Evolutionary conservation across 2,113 vertebrate genomes (phyloP).

Genomic region (Trogon surrucura): DNA sequence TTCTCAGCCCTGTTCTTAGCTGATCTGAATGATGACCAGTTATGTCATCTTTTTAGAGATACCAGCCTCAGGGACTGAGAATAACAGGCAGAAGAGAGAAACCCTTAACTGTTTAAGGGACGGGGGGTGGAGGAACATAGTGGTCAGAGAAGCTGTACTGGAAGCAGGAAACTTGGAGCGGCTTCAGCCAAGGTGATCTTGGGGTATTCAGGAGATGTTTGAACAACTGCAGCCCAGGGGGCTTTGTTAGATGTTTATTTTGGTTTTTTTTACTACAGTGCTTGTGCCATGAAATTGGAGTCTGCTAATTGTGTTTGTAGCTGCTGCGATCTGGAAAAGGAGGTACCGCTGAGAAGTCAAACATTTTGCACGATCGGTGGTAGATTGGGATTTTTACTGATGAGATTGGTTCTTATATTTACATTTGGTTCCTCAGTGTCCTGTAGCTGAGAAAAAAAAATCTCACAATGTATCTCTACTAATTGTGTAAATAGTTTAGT

Average conservation of each 20-base stretch:
- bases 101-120: background rate
- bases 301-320: background rate
- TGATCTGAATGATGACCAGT: background rate
- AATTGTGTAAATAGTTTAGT: background rate
- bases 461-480: background rate
- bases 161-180: background rate
- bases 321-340: background rate
- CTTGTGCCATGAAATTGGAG: background rate
- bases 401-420: background rate
- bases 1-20: background rate
- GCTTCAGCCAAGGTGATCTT: background rate
- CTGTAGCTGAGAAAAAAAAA: background rate
- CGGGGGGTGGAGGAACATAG: rapidly evolving
- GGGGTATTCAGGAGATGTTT: background rate
- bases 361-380: background rate
- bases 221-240: background rate
- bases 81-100: background rate
- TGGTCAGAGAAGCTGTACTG: background rate
- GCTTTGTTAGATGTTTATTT: background rate
- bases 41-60: background rate
- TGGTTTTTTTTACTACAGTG: background rate
- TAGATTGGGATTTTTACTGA: background rate
- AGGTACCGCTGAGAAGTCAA: background rate
- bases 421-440: background rate
- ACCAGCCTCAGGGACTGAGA: background rate